phyloP scores from a whole-genome alignment of 2,797 vertebrate genomes.

The Staurois parvus region DNA sequence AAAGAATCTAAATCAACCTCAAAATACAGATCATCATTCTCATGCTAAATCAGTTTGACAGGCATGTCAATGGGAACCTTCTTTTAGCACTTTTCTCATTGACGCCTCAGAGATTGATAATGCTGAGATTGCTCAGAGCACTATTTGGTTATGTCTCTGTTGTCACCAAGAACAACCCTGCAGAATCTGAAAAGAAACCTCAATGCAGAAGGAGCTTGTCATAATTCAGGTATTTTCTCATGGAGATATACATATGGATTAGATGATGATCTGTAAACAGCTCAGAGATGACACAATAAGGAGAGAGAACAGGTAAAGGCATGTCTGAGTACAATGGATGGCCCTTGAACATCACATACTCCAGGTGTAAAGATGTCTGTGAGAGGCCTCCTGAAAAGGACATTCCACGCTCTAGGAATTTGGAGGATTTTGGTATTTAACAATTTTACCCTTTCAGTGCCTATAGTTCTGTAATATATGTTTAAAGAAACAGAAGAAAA shows the following conservation, averaged over 20 bases:
- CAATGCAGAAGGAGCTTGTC: neutral
- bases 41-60: neutral
- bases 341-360: neutral
- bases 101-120: neutral
- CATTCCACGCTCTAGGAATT: slow-evolving; percentile 7
- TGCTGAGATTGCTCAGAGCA: neutral
- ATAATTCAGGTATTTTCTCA: neutral
- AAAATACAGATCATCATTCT: neutral
- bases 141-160: neutral
- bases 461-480: neutral
- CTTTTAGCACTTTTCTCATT: neutral
- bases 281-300: neutral
- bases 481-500: too few relatives aligned
- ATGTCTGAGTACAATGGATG: neutral
- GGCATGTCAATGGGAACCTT: neutral
- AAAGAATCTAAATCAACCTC: neutral
- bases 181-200: neutral
- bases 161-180: neutral
- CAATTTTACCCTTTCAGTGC: neutral
- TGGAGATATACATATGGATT: neutral
- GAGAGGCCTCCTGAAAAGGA: neutral
- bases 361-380: slow-evolving; percentile 2
- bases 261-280: neutral
- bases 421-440: neutral
- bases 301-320: slow-evolving; percentile 4